Percentiles rank a stretch among this genome's conserved stretches.
These are phyloP conservation scores for Zoanthus sansibaricus DNA, from an alignment of 92 coral and sea anemone genomes.

Conservation along the genomic window DNA sequence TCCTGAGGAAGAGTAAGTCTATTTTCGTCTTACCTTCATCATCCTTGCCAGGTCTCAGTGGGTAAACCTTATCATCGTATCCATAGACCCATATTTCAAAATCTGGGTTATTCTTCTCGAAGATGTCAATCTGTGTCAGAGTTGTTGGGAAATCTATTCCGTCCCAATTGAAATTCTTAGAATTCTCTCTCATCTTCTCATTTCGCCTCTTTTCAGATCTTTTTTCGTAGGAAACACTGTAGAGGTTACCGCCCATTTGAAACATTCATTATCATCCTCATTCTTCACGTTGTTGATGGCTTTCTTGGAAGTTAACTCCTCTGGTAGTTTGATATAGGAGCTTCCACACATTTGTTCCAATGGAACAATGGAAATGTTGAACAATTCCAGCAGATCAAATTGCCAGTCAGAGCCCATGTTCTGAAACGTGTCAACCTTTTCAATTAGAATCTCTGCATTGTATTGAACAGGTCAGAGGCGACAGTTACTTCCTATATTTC, in stretches of 20 bases:
- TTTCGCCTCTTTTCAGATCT: too few relatives aligned
- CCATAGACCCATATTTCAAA: neutral
- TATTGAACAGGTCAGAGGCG: too few relatives aligned
- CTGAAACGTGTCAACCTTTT: neutral
- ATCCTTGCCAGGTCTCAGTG: neutral
- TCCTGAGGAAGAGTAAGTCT: conserved; percentile 15
- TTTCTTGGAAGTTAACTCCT: neutral
- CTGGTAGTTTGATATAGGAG: neutral
- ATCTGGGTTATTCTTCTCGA: neutral
- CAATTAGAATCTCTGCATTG: too few relatives aligned
- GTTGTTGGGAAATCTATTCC: neutral
- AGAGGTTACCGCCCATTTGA: neutral
- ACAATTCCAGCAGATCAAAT: neutral
- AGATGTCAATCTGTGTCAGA: neutral
- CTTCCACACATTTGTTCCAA: neutral
- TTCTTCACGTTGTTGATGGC: neutral
- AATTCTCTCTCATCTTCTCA: too few relatives aligned
- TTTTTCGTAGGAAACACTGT: too few relatives aligned
- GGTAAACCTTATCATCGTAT: conserved; percentile 3
- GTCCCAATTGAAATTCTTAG: neutral
- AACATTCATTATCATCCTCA: neutral
- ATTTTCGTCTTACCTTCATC: neutral
- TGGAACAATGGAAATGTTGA: neutral
- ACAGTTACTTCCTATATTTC: too few relatives aligned
- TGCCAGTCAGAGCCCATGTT: neutral